Percentiles rank a stretch among this genome's conserved stretches.
Conservation (phyloP, 2,888 invertebrate species). For the Aleiodes testaceus region DNA sequence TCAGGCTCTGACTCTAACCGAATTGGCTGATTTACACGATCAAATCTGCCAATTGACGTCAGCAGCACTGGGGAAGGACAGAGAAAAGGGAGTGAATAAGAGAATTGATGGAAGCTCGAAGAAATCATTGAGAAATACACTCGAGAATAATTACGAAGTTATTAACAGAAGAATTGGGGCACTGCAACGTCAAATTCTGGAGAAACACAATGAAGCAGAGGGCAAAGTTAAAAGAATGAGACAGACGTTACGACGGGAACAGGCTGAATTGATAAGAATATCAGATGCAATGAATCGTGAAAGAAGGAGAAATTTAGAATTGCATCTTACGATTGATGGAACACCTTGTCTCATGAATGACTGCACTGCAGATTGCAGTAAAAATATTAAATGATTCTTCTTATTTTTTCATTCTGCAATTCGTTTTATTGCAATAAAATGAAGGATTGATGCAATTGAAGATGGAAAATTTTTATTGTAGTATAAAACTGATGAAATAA, state of each 20-base stretch:
- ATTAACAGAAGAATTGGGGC: slow-evolving; percentile 63
- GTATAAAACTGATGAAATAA: too few relatives aligned
- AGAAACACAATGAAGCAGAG: slow-evolving; percentile 62
- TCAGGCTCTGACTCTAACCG: slow-evolving; percentile 63
- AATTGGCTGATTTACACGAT: slow-evolving; percentile 66
- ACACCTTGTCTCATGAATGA: slow-evolving; percentile 50
- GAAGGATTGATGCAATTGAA: too few relatives aligned
- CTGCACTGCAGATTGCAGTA: slow-evolving; percentile 51
- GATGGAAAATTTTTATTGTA: too few relatives aligned
- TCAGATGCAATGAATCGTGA: slow-evolving; percentile 63
- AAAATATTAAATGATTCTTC: slow-evolving; percentile 40
- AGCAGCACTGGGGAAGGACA: slow-evolving; percentile 57
- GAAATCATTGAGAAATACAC: slow-evolving; percentile 6
- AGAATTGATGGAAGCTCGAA: slow-evolving; percentile 16
- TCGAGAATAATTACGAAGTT: slow-evolving; percentile 55
- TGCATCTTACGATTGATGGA: slow-evolving; percentile 56
- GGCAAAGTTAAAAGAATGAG: slow-evolving; percentile 60
- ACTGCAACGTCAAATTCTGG: slow-evolving; percentile 62
- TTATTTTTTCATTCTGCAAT: too few relatives aligned
- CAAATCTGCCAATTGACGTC: slow-evolving; percentile 62
- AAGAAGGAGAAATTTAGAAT: slow-evolving; percentile 59
- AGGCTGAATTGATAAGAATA: slow-evolving; percentile 58
- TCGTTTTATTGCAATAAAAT: too few relatives aligned
- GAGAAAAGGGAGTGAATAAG: background rate
- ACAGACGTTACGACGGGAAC: slow-evolving; percentile 59